Percentiles rank a stretch among this genome's conserved stretches.
Evolutionary conservation across 2,888 invertebrate genomes (phyloP).

Genomic region (Loripinus fragilis): DNA sequence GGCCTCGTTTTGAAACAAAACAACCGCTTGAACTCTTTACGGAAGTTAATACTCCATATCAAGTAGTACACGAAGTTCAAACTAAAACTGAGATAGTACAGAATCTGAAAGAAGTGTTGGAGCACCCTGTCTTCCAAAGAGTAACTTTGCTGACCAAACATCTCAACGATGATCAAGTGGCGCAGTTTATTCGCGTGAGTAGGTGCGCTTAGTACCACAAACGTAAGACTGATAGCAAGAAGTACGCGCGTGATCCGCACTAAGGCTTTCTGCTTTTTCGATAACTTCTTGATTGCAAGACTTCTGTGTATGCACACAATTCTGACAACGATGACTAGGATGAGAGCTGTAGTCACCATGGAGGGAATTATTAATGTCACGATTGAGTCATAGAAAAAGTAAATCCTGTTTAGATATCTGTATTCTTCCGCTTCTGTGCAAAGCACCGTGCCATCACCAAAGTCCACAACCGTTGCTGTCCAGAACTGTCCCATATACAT

Average conservation of each 20-base stretch:
- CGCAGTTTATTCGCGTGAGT: conserved; percentile 73
- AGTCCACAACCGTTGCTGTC: conserved; percentile 53
- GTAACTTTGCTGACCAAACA: conserved; percentile 25
- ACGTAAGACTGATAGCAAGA: conserved; percentile 70
- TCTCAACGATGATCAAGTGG: too few species aligned
- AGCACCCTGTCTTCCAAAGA: conserved; percentile 52
- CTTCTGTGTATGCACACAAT: conserved; percentile 53
- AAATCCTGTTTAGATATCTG: too few species aligned
- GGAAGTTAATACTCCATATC: conserved; percentile 72
- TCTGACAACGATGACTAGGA: conserved; percentile 66
- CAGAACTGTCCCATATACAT: conserved; percentile 64
- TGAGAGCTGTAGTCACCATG: conserved; percentile 61
- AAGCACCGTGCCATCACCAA: conserved; percentile 35
- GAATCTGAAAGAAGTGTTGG: conserved; percentile 64
- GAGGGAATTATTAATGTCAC: conserved; percentile 67
- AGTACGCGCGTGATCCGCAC: conserved; percentile 71
- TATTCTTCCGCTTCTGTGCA: conserved; percentile 63
- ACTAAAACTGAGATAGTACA: conserved; percentile 70
- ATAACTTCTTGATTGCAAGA: conserved; percentile 52
- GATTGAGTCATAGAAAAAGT: too few species aligned
- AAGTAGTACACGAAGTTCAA: conserved; percentile 71
- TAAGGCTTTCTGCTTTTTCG: conserved; percentile 67
- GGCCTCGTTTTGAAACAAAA: conserved; percentile 26
- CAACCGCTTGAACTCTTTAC: conserved; percentile 54
- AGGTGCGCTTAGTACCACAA: conserved; percentile 68